Base-by-base conservation (phyloP, 2,797 vertebrate species). In the Microhierax caerulescens region DNA sequence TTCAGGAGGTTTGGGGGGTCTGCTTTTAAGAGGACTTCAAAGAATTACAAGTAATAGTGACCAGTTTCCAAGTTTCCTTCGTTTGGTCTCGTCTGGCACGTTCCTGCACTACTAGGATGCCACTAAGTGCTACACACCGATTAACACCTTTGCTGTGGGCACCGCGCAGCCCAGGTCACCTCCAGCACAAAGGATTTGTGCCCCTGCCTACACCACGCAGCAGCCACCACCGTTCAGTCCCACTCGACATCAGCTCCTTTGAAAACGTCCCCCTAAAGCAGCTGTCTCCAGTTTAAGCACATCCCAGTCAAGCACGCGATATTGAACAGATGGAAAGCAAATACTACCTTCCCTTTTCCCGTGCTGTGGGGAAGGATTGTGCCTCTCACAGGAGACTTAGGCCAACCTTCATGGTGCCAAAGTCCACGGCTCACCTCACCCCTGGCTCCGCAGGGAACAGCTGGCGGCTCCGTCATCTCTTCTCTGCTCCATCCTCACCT, bases 101-200 rank as follows among this genome's bases (percentile, higher is more conserved):
- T 57, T 70, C 59, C 34, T 2, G 0, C 8, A 15, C 25, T 72
- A 41, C 45, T 64, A 51, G 63, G 59, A 43, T 7, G 2, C 30
- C 5, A 2, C 2, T 25, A 59, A 17, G 43, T 2, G 25, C 18
- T 14, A 41, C 24, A 48, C 28, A 14, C 3, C 1, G 3, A 6
- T 28, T 18, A 23, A 18, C n/a, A 34, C 7, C n/a, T 28, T 56
- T 0, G 0, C 37, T 28, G 45, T 9, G 78, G 32, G 65, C 81
- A 41, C 48, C 0, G 2, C 57, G 19, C 36, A 68, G 57, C 57
- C 65, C 1, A 0, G 7, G 25, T 2, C 41, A 48, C 7, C 76
- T 39, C 54, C 53, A 24, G 74, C n/a, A 36, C 10, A 36, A 60
- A 53, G 28, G 23, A 51, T 63, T 34, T 63, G 60, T 16, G 9